Evolutionary conservation across 2,113 vertebrate genomes (phyloP).

Genomic region (Psammodynastes pulverulentus): DNA sequence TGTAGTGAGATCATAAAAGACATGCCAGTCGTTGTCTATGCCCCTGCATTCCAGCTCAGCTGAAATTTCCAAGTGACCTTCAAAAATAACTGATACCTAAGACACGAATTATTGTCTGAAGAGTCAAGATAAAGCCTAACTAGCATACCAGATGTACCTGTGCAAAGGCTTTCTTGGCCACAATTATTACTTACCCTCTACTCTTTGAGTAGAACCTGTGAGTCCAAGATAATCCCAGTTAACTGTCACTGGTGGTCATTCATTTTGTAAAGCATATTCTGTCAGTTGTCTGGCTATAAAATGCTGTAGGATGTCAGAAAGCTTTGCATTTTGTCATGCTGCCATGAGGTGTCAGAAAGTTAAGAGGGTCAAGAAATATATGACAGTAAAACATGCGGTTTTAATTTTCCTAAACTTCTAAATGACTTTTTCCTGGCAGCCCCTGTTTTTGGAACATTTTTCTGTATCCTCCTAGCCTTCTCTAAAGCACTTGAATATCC

Average conservation of each 20-base stretch:
- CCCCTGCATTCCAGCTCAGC: neutral
- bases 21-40: neutral
- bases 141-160: neutral
- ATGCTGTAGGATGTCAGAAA: neutral
- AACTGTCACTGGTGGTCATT: neutral
- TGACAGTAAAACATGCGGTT: neutral
- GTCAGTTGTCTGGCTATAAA: neutral
- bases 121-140: neutral
- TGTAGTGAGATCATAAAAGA: neutral
- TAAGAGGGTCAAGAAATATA: constrained; percentile 13
- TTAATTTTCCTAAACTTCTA: constrained; percentile 28
- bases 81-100: neutral
- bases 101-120: neutral
- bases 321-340: neutral
- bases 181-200: neutral
- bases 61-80: neutral
- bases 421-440: neutral
- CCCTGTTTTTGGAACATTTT: neutral
- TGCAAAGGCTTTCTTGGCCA: neutral
- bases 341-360: neutral
- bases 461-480: neutral
- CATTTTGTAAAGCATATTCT: neutral
- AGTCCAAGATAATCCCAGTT: neutral
- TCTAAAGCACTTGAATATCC: neutral
- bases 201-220: neutral